A percentile compares a stretch with the other conserved stretches of the same genome.
phyloP scores from a whole-genome alignment of 2,888 invertebrate species.

The Pherbina coryleti region DNA sequence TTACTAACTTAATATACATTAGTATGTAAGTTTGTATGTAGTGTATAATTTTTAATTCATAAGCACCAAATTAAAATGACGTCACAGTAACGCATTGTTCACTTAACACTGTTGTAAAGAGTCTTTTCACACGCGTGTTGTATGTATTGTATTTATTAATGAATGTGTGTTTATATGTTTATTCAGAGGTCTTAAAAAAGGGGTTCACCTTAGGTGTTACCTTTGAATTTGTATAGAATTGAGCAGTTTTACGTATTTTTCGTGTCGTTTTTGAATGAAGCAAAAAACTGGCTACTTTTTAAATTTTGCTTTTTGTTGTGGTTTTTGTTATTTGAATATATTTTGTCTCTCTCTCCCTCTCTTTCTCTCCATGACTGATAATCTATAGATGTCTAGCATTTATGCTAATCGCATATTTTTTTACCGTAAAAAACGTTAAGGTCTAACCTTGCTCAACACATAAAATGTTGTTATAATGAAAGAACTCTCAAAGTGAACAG shows the following conservation, averaged over 20 bases:
- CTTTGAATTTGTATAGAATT: not conserved
- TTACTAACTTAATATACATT: not conserved
- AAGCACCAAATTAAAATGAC: not conserved
- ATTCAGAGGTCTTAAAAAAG: not conserved
- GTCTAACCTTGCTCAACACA: too few species aligned
- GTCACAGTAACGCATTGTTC: not conserved
- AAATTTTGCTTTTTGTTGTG: not conserved
- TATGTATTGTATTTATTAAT: not conserved
- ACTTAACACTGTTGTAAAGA: not conserved
- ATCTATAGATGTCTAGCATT: too few species aligned
- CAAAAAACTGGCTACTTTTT: not conserved
- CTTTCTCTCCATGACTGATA: too few species aligned
- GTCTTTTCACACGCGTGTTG: not conserved
- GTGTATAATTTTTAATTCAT: too few species aligned
- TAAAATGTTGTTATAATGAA: too few species aligned
- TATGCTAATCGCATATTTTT: too few species aligned
- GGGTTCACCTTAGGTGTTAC: constrained; percentile 2
- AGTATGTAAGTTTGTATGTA: too few species aligned
- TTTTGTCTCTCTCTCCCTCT: too few species aligned
- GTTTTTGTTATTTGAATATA: not conserved
- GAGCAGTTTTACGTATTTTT: not conserved
- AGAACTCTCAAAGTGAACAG: too few species aligned
- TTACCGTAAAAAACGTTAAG: too few species aligned
- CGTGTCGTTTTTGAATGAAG: not conserved
- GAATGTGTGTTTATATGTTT: too few species aligned